Conservation (phyloP, 2,113 vertebrate species). For the Lynx canadensis region DNA sequence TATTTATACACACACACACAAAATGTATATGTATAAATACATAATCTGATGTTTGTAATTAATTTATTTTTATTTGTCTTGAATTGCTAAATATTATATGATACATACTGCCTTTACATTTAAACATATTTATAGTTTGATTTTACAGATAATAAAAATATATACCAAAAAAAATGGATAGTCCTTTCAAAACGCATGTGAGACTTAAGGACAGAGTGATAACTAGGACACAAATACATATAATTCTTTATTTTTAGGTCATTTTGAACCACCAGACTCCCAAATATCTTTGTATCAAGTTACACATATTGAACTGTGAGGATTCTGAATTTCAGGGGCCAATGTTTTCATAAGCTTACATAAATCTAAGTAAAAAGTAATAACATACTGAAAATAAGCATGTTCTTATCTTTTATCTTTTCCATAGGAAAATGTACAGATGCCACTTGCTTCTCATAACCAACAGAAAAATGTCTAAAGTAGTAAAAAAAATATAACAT, state of each 20-base stretch:
- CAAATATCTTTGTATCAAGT: neutral
- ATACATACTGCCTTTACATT: neutral
- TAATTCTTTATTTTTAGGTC: neutral
- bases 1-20: neutral
- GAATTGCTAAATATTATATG: neutral
- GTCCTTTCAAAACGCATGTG: neutral
- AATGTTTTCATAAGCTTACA: neutral
- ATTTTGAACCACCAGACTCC: neutral
- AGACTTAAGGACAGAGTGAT: neutral
- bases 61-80: neutral
- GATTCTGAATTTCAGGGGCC: neutral
- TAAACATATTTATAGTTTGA: neutral
- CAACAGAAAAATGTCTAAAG: neutral
- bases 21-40: neutral
- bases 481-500: neutral
- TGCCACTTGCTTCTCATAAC: neutral
- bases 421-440: neutral
- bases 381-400: neutral
- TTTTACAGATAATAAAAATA: neutral
- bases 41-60: neutral
- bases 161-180: neutral
- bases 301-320: neutral
- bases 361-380: neutral
- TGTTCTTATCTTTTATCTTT: neutral
- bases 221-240: neutral